These are phyloP conservation scores for Onthophagus sagittarius DNA, from an alignment of 2,888 invertebrate species.

Conservation along the genomic window DNA sequence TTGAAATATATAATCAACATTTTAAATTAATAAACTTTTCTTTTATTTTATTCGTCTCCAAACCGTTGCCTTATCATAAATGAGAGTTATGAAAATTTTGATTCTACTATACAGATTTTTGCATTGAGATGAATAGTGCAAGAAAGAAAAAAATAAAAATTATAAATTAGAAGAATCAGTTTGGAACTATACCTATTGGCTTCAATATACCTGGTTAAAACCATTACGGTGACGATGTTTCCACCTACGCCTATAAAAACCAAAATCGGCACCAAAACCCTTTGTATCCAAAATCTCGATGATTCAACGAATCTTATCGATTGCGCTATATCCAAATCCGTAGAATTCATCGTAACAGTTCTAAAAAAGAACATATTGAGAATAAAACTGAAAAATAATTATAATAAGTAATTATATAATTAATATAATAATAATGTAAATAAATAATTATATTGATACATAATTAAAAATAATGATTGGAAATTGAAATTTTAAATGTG, in stretches of 20 bases:
- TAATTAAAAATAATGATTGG: no score
- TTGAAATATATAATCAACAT: no score
- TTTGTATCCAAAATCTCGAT: slow-evolving; percentile 57
- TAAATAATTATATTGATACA: no score
- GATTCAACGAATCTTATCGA: slow-evolving; percentile 39
- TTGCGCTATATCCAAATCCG: slow-evolving; percentile 4
- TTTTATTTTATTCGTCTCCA: neutral
- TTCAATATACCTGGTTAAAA: slow-evolving; percentile 52
- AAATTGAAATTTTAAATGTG: no score
- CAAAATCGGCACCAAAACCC: slow-evolving; percentile 61
- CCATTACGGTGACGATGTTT: slow-evolving; percentile 58
- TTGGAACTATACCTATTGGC: slow-evolving; percentile 1
- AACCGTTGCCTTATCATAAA: neutral
- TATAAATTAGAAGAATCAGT: neutral
- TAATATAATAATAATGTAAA: no score
- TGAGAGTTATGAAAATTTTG: no score
- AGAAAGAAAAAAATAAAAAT: neutral
- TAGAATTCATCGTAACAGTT: neutral
- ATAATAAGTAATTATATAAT: no score
- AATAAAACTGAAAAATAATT: neutral
- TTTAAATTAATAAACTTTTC: no score
- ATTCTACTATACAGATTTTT: neutral
- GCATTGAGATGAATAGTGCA: slow-evolving; percentile 5
- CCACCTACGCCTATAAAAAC: slow-evolving; percentile 66
- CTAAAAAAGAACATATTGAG: neutral